Evolutionary conservation across 2,113 vertebrate species (phyloP).

Genomic region (Gopherus flavomarginatus): DNA sequence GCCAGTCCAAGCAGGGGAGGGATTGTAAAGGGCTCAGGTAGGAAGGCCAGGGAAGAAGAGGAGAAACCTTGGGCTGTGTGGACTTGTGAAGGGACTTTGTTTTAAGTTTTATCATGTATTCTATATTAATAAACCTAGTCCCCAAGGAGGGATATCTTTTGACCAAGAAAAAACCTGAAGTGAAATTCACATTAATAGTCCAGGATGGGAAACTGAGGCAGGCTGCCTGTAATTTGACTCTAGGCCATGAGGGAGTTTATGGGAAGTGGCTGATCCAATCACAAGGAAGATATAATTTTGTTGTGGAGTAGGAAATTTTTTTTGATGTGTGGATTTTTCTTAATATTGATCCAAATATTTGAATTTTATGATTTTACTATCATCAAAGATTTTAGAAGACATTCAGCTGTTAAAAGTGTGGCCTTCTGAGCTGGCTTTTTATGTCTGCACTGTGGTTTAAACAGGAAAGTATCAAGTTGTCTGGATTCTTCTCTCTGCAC

Average conservation of each 20-base stretch:
- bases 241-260: not conserved
- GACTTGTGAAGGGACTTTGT: no score
- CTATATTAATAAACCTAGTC: no score
- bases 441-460: not conserved
- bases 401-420: not conserved
- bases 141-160: no score
- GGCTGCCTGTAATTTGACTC: not conserved
- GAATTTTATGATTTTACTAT: slow-evolving; percentile 3
- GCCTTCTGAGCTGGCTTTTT: not conserved
- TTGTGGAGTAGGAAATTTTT: not conserved
- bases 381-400: not conserved
- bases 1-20: no score
- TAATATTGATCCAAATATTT: not conserved
- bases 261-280: not conserved
- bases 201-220: not conserved
- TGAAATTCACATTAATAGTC: not conserved
- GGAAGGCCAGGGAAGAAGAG: no score
- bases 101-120: no score
- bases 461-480: slow-evolving; percentile 23
- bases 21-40: no score
- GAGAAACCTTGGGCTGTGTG: no score
- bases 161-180: no score
- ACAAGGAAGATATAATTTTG: not conserved
- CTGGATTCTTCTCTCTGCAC: not conserved
- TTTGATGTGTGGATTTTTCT: not conserved